Evolutionary conservation across 2,113 vertebrate genomes (phyloP), one percentile per base, ranked within the genome.

Genomic region (Phalacrocorax aristotelis): DNA sequence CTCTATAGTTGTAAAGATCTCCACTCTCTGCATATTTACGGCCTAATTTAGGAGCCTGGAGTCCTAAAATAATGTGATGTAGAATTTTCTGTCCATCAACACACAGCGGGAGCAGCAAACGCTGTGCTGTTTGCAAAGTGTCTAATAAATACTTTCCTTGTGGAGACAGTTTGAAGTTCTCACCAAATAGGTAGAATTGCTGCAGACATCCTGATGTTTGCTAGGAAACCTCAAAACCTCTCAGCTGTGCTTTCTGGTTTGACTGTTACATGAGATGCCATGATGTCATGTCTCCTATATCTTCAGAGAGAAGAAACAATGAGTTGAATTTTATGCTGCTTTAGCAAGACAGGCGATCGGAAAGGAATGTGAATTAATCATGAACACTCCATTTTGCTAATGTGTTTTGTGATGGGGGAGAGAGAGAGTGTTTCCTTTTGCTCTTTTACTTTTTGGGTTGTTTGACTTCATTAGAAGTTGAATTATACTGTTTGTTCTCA

Each of bases 281-380:
- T 38, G 27, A 40, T 80, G 83, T 93, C 51, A 75, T 26, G 51
- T 82, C 94, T 95, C 90, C 65, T 60, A 7, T 44, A n/a, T 44
- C 83, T 79, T 83, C 82, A 34, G 83, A 61, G 76, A 38, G 77
- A 42, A 70, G 81, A 16, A 84, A 74, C 80, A 54, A 51, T 8
- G 81, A 46, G 65, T 21, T 58, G 77, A 13, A 14, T 94, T 96
- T 97, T 54, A 6, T 82, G 65, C 94, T 72, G 89, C 95, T 95
- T 88, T 42, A 87, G 93, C 94, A 79, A 72, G 93, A 83, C 8
- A 83, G 88, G 48, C 4, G 21, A 85, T 92, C 10, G 61, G 87
- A 23, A 92, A 95, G 87, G 80, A 77, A 95, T 80, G 95, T 89
- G 93, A 97, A 97, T 96, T 96, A 94, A 95, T 97, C 93, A 96